A percentile compares a stretch with the other conserved stretches of the same genome.
phyloP scores from a whole-genome alignment of 1,140 invertebrate genomes.

The Drosophila eugracilis region DNA sequence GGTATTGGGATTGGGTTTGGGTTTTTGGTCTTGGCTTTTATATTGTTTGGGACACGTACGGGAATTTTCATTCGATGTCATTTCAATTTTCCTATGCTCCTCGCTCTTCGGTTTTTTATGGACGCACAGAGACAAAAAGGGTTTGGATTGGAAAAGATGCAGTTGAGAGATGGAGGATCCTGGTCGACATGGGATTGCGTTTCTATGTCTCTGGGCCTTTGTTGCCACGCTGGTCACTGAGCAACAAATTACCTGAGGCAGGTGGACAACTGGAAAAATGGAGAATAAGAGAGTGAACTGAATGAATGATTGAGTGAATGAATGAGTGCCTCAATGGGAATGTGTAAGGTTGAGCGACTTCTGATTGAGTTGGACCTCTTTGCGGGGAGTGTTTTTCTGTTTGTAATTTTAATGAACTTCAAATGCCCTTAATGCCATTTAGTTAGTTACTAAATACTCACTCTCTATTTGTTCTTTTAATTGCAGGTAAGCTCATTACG shows the following conservation, averaged over 20 bases:
- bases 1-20: slow-evolving; percentile 39
- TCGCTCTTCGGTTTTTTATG: no score
- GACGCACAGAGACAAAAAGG: slow-evolving; percentile 77
- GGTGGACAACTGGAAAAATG: slow-evolving; percentile 50
- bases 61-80: slow-evolving; percentile 82
- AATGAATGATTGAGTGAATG: slow-evolving; percentile 24
- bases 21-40: slow-evolving; percentile 52
- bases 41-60: slow-evolving; percentile 76
- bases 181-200: slow-evolving; percentile 54
- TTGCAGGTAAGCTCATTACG: slow-evolving; percentile 81
- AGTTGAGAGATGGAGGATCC: slow-evolving; percentile 45
- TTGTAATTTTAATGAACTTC: slow-evolving; percentile 15
- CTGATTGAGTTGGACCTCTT: slow-evolving; percentile 11
- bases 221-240: slow-evolving; percentile 58
- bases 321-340: slow-evolving; percentile 21
- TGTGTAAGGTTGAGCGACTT: slow-evolving; percentile 11
- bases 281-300: slow-evolving; percentile 22
- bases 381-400: no score
- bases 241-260: slow-evolving; percentile 79
- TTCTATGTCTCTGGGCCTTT: slow-evolving; percentile 51
- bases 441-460: slow-evolving; percentile 46
- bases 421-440: slow-evolving; percentile 20
- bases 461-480: slow-evolving; percentile 69
- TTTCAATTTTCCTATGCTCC: slow-evolving; percentile 74
- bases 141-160: slow-evolving; percentile 74